These are phyloP conservation scores for Apogon hyalosoma DNA, from an alignment of 2,797 vertebrate genomes.

Conservation along the genomic window DNA sequence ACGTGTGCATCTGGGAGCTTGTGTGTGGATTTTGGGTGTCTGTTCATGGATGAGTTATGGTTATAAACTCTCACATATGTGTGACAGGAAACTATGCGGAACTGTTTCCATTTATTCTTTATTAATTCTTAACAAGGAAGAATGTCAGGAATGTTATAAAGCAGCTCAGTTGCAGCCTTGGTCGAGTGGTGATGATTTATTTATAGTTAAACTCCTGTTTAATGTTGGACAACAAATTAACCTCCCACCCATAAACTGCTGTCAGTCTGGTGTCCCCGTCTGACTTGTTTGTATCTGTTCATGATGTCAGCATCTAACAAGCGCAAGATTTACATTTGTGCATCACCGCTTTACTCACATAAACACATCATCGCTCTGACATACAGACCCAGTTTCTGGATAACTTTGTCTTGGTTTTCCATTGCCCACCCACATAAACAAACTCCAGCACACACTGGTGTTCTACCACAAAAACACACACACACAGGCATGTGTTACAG, in stretches of 20 bases:
- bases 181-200: constrained; percentile 47
- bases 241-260: constrained; percentile 28
- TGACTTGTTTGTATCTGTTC: constrained; percentile 29
- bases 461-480: constrained; percentile 43
- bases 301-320: constrained; percentile 31
- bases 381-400: constrained; percentile 20
- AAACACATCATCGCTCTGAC: constrained; percentile 21
- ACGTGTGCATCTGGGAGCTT: constrained; percentile 40
- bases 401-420: constrained; percentile 26
- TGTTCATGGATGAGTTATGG: constrained; percentile 24
- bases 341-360: constrained; percentile 13
- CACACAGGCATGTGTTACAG: constrained; percentile 46
- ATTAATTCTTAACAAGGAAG: constrained; percentile 64
- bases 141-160: constrained; percentile 60
- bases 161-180: constrained; percentile 50
- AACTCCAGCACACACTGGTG: constrained; percentile 28
- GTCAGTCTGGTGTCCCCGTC: neutral
- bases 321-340: constrained; percentile 34
- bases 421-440: constrained; percentile 40
- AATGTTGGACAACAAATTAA: constrained; percentile 34
- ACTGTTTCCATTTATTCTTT: constrained; percentile 57
- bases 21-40: constrained; percentile 40
- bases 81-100: constrained; percentile 27
- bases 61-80: constrained; percentile 58
- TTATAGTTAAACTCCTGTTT: constrained; percentile 59